Evolutionary conservation across 2,797 vertebrate genomes (phyloP), one percentile per base, ranked within the genome.

Genomic region (Rhinophrynus dorsalis): DNA sequence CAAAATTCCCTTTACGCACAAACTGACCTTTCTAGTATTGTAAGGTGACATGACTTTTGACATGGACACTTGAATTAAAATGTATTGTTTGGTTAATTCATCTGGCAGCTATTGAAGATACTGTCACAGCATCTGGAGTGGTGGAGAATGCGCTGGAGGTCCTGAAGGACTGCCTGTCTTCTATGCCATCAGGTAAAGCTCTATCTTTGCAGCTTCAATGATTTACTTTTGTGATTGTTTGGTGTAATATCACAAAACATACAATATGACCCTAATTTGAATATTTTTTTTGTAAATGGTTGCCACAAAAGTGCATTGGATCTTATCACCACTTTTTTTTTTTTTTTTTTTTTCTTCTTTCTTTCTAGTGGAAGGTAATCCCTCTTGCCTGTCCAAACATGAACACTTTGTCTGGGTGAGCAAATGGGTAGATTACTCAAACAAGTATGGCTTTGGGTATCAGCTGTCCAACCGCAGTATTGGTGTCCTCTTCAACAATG

Each of bases 351-450:
- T 2, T 7, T 29, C 11, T 7, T 23, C 67, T 33, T 38, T 74
- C 21, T 20, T 40, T 30, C 6, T 84, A 99, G 96, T 89, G n/a
- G 92, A 90, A 50, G 91, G 88, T 80, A 98, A 96, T 75, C 95
- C 94, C 0, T 91, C 93, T 37, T 94, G 94, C 32, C 79, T 98
- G 74, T 89, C 93, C 47, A 89, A 92, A 64, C 91, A 94, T 0
- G 93, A 95, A 77, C 92, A 93, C 54, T 95, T 98, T 69, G 84
- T 97, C 40, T 99, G 97, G 97, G 97, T 98, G 76, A 98, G 95
- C 67, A 99, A 99, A 82, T 99, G 97, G 97, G 95, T 99, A 0
- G 96, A 99, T 81, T 99, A 99, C 78, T 99, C 96, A 32, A 99
- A 99, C 88, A 99, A 99, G 82, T 99, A 97, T 0, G 97, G 97